A percentile compares a stretch with the other conserved stretches of the same genome.
Conservation (phyloP, 2,888 invertebrate genomes). For the Xestia c-nigrum region DNA sequence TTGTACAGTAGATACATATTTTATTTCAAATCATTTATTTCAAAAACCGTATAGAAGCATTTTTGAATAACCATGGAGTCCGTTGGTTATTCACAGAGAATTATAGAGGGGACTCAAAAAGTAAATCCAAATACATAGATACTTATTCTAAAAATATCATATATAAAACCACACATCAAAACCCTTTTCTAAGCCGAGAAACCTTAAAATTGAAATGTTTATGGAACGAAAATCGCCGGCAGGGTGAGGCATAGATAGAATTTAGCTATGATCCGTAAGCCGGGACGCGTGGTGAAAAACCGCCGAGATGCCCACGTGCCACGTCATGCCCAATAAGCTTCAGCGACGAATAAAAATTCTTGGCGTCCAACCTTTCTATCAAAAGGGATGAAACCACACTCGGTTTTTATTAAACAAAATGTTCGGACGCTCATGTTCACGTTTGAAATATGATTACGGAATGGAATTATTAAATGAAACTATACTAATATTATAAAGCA, state of each 20-base stretch:
- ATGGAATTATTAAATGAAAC: neutral
- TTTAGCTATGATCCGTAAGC: constrained; percentile 50
- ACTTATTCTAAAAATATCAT: neutral
- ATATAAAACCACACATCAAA: neutral
- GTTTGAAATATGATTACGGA: constrained; percentile 11
- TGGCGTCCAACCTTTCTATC: constrained; percentile 74
- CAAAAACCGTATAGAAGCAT: neutral
- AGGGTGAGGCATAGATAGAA: constrained; percentile 43
- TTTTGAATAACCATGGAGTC: neutral
- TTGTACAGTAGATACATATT: neutral
- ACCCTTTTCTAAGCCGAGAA: neutral
- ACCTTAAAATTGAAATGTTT: constrained; percentile 30
- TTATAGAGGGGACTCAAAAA: neutral
- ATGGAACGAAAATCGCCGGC: constrained; percentile 28
- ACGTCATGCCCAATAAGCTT: constrained; percentile 68
- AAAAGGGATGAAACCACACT: constrained; percentile 75
- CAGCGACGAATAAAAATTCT: constrained; percentile 73
- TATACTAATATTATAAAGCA: too few relatives aligned
- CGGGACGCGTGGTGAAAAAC: constrained; percentile 64
- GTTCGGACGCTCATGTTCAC: constrained; percentile 15
- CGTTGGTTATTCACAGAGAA: neutral
- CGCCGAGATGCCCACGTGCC: constrained; percentile 62
- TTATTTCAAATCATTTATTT: neutral
- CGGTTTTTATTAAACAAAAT: constrained; percentile 73
- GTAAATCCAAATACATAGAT: neutral